A percentile compares a stretch with the other conserved stretches of the same genome.
Conservation (phyloP, 1,140 invertebrate genomes). For the Caenorhabditis briggsae region DNA sequence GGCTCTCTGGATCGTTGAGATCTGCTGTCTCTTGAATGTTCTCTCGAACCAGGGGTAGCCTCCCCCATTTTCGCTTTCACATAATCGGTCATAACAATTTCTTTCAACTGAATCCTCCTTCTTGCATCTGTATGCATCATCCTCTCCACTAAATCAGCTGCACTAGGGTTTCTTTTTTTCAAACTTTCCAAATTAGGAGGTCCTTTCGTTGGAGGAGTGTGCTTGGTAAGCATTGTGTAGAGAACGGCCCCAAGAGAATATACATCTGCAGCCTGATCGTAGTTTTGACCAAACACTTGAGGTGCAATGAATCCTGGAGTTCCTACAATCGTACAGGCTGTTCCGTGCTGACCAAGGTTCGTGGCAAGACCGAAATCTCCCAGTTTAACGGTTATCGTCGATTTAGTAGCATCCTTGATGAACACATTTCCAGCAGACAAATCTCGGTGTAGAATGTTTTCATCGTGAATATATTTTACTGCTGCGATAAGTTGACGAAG, state of each 20-base stretch:
- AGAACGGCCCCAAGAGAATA: slow-evolving; percentile 50
- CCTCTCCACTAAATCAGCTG: neutral
- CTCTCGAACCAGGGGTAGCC: neutral
- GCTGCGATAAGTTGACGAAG: slow-evolving; percentile 52
- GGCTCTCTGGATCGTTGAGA: slow-evolving; percentile 5
- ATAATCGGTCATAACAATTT: slow-evolving; percentile 15
- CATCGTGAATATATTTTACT: neutral
- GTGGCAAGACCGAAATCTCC: slow-evolving; percentile 51
- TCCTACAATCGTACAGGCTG: slow-evolving; percentile 41
- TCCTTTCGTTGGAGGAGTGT: slow-evolving; percentile 21
- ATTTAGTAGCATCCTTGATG: slow-evolving; percentile 13
- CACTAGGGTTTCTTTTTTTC: neutral
- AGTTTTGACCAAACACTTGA: neutral
- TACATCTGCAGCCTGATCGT: slow-evolving; percentile 10
- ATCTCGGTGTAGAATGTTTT: slow-evolving; percentile 48
- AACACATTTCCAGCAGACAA: slow-evolving; percentile 53
- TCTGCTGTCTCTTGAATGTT: slow-evolving; percentile 20
- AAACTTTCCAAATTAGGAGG: neutral
- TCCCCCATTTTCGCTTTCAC: slow-evolving; percentile 18
- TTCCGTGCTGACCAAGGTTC: neutral
- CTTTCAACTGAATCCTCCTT: neutral
- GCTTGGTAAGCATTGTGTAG: slow-evolving; percentile 29
- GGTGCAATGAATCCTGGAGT: slow-evolving; percentile 56
- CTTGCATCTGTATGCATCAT: slow-evolving; percentile 12
- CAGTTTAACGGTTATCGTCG: slow-evolving; percentile 10